Percentiles rank a stretch among this genome's conserved stretches.
phyloP scores from a whole-genome alignment of 2,888 invertebrate species.

The Pterostichus madidus region DNA sequence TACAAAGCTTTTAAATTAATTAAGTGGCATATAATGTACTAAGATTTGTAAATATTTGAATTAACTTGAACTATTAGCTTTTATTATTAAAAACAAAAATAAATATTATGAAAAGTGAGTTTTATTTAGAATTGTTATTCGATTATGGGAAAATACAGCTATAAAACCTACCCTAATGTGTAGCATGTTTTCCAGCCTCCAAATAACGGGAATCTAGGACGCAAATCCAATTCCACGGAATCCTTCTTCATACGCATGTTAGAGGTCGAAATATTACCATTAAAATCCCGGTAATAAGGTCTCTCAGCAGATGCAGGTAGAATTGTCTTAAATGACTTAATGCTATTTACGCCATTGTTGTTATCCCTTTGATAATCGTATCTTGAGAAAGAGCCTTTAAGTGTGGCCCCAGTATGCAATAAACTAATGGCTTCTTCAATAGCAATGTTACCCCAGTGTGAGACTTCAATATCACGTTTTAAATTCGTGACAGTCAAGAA shows the following conservation, averaged over 20 bases:
- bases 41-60: too few species aligned
- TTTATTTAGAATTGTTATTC: too few species aligned
- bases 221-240: conserved; percentile 96
- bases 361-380: conserved; percentile 98
- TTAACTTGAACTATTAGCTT: too few species aligned
- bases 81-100: background rate
- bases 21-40: too few species aligned
- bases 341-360: conserved; percentile 91
- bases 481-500: conserved; percentile 95
- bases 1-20: too few species aligned
- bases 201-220: conserved; percentile 97
- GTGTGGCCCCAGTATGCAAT: conserved; percentile 93
- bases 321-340: conserved; percentile 93
- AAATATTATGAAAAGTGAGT: too few species aligned
- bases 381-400: conserved; percentile 97
- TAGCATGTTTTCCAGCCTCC: conserved; percentile 99
- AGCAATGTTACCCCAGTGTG: conserved; percentile 99
- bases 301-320: conserved; percentile 94
- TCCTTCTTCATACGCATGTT: conserved; percentile 93
- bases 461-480: conserved; percentile 94
- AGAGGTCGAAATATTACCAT: conserved; percentile 99
- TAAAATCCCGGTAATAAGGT: conserved; percentile 98
- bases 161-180: conserved; percentile 83
- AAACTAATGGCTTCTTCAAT: conserved; percentile 96
- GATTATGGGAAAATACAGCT: background rate